Evolutionary conservation across 1,140 invertebrate genomes (phyloP).

Genomic region (Drosophila ohnishii): DNA sequence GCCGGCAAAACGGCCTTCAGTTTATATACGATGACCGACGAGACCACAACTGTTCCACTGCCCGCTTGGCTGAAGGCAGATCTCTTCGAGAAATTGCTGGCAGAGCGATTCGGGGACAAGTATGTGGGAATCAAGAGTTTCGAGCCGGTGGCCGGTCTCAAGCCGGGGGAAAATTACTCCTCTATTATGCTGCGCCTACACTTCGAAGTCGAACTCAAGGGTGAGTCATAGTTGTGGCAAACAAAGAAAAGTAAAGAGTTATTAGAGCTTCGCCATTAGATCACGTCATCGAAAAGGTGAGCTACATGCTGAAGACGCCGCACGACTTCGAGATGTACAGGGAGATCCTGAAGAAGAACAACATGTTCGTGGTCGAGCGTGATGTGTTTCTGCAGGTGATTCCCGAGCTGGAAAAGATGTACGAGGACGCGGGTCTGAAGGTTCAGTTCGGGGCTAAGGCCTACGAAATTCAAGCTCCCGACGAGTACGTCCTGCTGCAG

Average conservation of each 20-base stretch:
- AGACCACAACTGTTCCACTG: conserved; percentile 17
- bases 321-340: conserved; percentile 54
- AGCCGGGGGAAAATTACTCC: conserved; percentile 66
- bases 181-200: conserved; percentile 61
- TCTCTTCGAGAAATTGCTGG: conserved; percentile 82
- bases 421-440: conserved; percentile 65
- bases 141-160: conserved; percentile 43
- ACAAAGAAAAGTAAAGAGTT: background rate
- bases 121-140: conserved; percentile 69
- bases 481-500: conserved; percentile 83
- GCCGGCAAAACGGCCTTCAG: background rate
- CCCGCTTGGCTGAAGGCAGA: conserved; percentile 82
- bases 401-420: conserved; percentile 63
- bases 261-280: conserved; percentile 29
- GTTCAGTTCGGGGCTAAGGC: conserved; percentile 52
- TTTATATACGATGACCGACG: conserved; percentile 31
- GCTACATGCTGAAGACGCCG: conserved; percentile 63
- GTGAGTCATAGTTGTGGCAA: conserved; percentile 31
- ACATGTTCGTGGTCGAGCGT: conserved; percentile 58
- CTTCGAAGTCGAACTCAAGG: conserved; percentile 50
- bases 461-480: conserved; percentile 49
- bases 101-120: conserved; percentile 54
- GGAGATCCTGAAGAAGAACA: conserved; percentile 52
- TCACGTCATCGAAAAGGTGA: conserved; percentile 42
- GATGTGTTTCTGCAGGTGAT: conserved; percentile 53